Evolutionary conservation across 2,113 vertebrate genomes (phyloP).

Genomic region (Manacus vitellinus): DNA sequence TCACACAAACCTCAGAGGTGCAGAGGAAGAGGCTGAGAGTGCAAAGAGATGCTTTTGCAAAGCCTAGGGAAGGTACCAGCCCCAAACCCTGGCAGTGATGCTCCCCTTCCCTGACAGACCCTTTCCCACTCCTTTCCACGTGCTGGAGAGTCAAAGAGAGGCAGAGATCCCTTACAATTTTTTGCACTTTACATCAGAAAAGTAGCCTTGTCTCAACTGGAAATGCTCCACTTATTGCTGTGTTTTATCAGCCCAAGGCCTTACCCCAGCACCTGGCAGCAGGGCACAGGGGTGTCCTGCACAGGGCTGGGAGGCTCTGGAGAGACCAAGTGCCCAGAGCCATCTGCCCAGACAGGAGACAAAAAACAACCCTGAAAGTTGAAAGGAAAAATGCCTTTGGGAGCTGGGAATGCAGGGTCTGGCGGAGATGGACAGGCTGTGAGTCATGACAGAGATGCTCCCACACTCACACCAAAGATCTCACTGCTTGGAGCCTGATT

Average conservation of each 20-base stretch:
- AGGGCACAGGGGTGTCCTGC: not conserved
- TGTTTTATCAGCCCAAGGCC: not conserved
- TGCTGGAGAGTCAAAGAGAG: not conserved
- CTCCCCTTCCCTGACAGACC: not conserved
- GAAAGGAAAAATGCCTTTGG: not conserved
- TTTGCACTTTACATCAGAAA: not conserved
- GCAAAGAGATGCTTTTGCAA: not conserved
- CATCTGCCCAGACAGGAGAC: not conserved
- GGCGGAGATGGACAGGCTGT: constrained; percentile 22
- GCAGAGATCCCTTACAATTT: not conserved
- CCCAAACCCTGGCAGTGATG: not conserved
- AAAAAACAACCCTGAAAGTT: rapidly evolving
- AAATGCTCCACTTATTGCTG: not conserved
- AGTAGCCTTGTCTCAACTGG: not conserved
- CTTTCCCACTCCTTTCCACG: not conserved
- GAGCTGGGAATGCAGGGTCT: not conserved
- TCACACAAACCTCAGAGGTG: not conserved
- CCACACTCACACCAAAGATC: not conserved
- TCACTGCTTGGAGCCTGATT: not conserved
- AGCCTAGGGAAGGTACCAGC: not conserved
- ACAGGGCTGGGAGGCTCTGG: not conserved
- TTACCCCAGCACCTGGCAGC: not conserved
- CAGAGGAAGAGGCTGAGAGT: not conserved
- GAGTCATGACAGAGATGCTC: not conserved
- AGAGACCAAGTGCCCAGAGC: not conserved